These are phyloP conservation scores for Dryas iulia DNA, from an alignment of 1,140 invertebrate genomes.

Conservation along the genomic window DNA sequence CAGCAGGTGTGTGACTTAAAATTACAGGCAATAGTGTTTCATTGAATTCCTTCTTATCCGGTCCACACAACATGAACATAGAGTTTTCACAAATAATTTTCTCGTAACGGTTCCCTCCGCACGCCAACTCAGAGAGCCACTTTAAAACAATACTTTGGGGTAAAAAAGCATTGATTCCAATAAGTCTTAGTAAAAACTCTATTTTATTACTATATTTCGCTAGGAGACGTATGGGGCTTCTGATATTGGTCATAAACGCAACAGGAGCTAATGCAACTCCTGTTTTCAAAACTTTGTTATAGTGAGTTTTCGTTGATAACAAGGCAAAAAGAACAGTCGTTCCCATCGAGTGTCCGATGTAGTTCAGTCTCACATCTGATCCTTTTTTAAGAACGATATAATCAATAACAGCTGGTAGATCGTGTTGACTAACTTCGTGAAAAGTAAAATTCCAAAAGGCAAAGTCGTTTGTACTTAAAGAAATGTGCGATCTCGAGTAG, in stretches of 20 bases:
- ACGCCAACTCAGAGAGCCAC: constrained; percentile 83
- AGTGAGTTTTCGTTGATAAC: constrained; percentile 84
- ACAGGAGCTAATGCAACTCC: constrained; percentile 88
- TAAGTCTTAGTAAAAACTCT: constrained; percentile 81
- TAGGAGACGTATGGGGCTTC: constrained; percentile 84
- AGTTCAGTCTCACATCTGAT: constrained; percentile 81
- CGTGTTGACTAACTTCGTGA: constrained; percentile 86
- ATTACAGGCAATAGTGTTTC: constrained; percentile 85
- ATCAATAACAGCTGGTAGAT: constrained; percentile 89
- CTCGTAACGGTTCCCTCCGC: constrained; percentile 80
- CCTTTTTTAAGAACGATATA: constrained; percentile 81
- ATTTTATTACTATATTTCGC: constrained; percentile 82
- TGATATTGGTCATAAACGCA: constrained; percentile 85
- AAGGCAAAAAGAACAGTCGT: constrained; percentile 83
- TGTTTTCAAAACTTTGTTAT: constrained; percentile 83
- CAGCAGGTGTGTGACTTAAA: constrained; percentile 88
- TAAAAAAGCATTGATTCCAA: constrained; percentile 85
- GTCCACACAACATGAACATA: constrained; percentile 84
- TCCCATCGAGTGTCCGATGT: constrained; percentile 88
- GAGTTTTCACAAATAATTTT: constrained; percentile 85
- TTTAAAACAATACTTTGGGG: constrained; percentile 83
- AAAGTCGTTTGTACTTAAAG: constrained; percentile 66
- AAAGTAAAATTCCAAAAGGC: constrained; percentile 86
- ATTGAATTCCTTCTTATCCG: constrained; percentile 86
- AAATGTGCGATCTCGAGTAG: constrained; percentile 81